Base-by-base conservation (phyloP, 2,888 invertebrate species). In the Leptarthrus brevirostris region DNA sequence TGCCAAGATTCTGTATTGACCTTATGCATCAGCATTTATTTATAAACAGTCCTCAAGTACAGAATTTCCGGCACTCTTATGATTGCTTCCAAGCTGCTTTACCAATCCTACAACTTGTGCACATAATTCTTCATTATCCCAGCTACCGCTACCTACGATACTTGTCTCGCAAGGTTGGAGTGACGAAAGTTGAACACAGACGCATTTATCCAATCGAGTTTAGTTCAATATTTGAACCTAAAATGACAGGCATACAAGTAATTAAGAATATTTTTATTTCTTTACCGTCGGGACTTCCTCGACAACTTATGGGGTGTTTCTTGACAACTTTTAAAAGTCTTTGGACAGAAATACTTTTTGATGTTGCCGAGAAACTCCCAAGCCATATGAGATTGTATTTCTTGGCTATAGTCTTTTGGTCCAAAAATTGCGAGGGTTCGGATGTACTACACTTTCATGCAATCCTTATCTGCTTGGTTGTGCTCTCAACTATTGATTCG, bases 21-120 rank as follows among this genome's bases (percentile, higher is more conserved):
- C 86, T 94, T 14, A 84, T 89, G 73, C 87, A 88, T n/a, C 87
- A 89, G 44, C 87, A 89, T 74, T 85, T 89, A 54, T 90, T 90
- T 79, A 88, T 92, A 75, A 90, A 89, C 77, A 87, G 87, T 64
- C 90, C 91, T 0, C 93, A 92, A 85, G 88, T 93, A 4, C 94
- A 94, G 82, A 90, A 92, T 81, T 89, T 88, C 79, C 82, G 83
- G 2, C 87, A 87, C 54, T 85, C 87, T 3, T n/a, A n/a, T n/a
- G 89, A 91, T 76, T 87, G 90, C 5, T 89, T 89, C 78, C 79
- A 87, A 5, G 87, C 89, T 72, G 87, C 89, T 30, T 80, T 91
- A 76, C 87, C 89, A 12, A 89, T 94, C 76, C 79, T 93, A 44
- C 84, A 86, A 78, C 88, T 88, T 74, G 88, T 90, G 64, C 90